Evolutionary conservation across 2,797 vertebrate genomes (phyloP).

Genomic region (Siniperca scherzeri): DNA sequence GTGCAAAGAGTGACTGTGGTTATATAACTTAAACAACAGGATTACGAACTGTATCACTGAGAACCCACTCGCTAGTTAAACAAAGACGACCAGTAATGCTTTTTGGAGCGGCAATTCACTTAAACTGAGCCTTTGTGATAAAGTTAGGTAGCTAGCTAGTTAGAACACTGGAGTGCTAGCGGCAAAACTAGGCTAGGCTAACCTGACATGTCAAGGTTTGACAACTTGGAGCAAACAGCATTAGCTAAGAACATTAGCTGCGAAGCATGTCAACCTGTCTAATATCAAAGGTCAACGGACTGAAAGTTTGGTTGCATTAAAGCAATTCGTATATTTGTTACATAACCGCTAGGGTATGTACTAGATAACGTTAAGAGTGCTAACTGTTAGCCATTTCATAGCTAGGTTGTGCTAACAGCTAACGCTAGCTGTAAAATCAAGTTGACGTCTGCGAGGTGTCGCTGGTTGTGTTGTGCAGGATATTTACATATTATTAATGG

Average conservation of each 20-base stretch:
- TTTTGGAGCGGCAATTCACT: background rate
- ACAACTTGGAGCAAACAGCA: background rate
- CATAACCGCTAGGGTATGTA: background rate
- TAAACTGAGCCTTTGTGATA: background rate
- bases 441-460: background rate
- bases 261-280: background rate
- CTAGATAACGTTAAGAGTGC: background rate
- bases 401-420: conserved; percentile 38
- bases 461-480: background rate
- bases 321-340: background rate
- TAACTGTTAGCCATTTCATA: background rate
- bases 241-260: background rate
- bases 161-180: background rate
- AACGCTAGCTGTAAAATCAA: conserved; percentile 57
- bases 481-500: background rate
- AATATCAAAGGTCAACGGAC: accelerated
- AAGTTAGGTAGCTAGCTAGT: background rate
- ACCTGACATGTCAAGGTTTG: conserved; percentile 11
- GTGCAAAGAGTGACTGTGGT: background rate
- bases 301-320: background rate
- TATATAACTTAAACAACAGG: background rate
- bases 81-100: background rate
- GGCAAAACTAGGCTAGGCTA: conserved; percentile 49
- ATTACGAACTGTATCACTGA: accelerated
- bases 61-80: accelerated